Evolutionary conservation across 2,888 invertebrate species (phyloP), one percentile per base, ranked within the genome.

Genomic region (Agonopterix alstromeriana): DNA sequence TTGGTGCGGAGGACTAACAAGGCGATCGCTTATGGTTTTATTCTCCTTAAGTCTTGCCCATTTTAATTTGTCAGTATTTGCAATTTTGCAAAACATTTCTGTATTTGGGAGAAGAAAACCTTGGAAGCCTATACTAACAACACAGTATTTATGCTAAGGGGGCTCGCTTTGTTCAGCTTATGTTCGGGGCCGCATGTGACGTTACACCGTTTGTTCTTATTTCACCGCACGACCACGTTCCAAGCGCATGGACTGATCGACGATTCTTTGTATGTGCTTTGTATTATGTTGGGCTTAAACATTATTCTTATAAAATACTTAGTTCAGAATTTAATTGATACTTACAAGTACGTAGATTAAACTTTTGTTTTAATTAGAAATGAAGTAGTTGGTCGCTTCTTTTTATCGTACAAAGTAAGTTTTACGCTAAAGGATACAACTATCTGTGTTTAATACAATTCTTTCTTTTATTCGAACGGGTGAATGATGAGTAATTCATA

Each of bases 1-100:
- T 77, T 69, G 82, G 83, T 77, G 81, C 82, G 76, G 73, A 70
- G 74, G 75, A 78, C 77, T 82, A 75, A 81, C 71, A 46, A 65
- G 67, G 65, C 65, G 65, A 57, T 56, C 54, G 45, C 55, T 63
- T 68, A 62, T 62, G 70, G 67, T 66, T 72, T 73, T 70, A 60
- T 66, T 69, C 63, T 54, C 51, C 36, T 35, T 44, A 17, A 17
- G 17, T 2, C 27, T 27, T 27, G 27, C 7, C 27, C 27, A 27
- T 27, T 27, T 27, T 17, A 17, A 17, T 17, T 3, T 17, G 17
- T 3, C 17, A 17, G 17, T 17, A 14, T 17, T 17, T 17, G 17
- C 17, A 17, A 14, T 14, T 14, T 14, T 14, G 14, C 14, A 17
- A 17, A 17, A 4, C 2, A 17, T 3, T 17, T 27, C 5, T 27